Evolutionary conservation across 2,888 invertebrate genomes (phyloP), one percentile per base, ranked within the genome.

Genomic region (Syritta pipiens): DNA sequence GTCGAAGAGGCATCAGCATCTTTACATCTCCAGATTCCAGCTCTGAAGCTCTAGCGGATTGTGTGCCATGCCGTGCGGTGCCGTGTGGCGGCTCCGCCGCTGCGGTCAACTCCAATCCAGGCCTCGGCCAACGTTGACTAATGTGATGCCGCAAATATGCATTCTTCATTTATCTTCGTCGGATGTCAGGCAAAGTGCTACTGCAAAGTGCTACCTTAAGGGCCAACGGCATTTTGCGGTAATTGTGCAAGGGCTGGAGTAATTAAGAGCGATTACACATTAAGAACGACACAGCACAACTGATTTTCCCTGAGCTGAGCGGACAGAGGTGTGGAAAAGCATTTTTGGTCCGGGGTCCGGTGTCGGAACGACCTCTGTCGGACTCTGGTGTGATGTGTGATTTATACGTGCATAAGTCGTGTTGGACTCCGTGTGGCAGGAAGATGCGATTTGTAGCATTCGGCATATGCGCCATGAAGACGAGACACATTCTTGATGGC

Each of bases 251-350:
- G 79, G 74, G 72, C n/a, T 46, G 60, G 55, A 46, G 79, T 79
- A 79, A 79, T 79, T 79, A 79, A 79, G 79, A 79, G 74, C 72
- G 79, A 79, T 79, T 79, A 67, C 74, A 68, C 79, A 79, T 79
- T 79, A 79, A 79, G 79, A 79, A 79, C 79, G 67, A 60, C 79
- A 72, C 72, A 49, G 19, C 79, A 79, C 37, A 17, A 67, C 51
- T 57, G 67, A 60, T 79, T 79, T 79, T 71, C 55, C 59, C 46
- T 53, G 32, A 55, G 4, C n/a, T n/a, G n/a, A 49, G 49, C 26
- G 35, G 46, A 24, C 60, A 67, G 46, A 42, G 59, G 40, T 72
- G 55, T 51, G 60, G 67, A 77, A 72, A 72, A 59, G 60, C 37
- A 22, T 44, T 48, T 53, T 71, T 71, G 51, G 69, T 32, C 57